Evolutionary conservation across 1,140 invertebrate genomes (phyloP).

Genomic region (Pseudomyrmex flavicornis): DNA sequence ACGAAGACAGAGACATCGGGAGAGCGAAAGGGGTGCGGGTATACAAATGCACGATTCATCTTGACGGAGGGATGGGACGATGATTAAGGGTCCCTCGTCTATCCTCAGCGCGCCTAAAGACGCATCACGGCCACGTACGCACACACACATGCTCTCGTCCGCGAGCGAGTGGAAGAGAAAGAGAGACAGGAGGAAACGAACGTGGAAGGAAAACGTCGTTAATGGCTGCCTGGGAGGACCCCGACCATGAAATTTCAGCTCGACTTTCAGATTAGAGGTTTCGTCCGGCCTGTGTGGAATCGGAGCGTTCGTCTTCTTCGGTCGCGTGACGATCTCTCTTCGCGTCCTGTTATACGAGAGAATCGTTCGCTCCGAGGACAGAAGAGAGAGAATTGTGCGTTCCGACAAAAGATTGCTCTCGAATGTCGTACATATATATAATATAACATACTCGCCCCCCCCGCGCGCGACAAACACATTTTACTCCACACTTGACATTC

Average conservation of each 20-base stretch:
- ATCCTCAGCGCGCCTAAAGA: conserved; percentile 63
- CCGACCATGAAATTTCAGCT: conserved; percentile 66
- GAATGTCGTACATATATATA: not conserved
- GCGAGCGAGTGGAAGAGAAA: not conserved
- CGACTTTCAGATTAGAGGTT: conserved; percentile 58
- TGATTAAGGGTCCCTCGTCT: conserved; percentile 77
- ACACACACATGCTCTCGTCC: conserved; percentile 20
- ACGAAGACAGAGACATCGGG: not conserved
- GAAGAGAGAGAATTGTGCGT: too few relatives aligned
- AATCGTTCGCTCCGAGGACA: not conserved
- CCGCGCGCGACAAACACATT: too few relatives aligned
- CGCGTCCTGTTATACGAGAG: not conserved
- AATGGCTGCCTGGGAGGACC: conserved; percentile 54
- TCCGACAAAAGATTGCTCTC: not conserved
- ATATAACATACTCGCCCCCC: not conserved
- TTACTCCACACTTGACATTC: too few relatives aligned
- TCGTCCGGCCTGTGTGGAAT: conserved; percentile 24
- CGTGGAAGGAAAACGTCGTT: conserved; percentile 44
- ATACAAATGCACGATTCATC: conserved; percentile 77
- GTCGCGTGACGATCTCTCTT: conserved; percentile 26
- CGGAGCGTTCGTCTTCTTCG: conserved; percentile 17
- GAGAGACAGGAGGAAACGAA: not conserved
- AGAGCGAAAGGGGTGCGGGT: conserved; percentile 57
- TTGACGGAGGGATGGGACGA: conserved; percentile 75
- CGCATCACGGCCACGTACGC: conserved; percentile 6